Percentiles rank a stretch among this genome's conserved stretches.
These are phyloP conservation scores for Sepioteuthis lessoniana DNA, from an alignment of 2,888 invertebrate species.

Conservation along the genomic window DNA sequence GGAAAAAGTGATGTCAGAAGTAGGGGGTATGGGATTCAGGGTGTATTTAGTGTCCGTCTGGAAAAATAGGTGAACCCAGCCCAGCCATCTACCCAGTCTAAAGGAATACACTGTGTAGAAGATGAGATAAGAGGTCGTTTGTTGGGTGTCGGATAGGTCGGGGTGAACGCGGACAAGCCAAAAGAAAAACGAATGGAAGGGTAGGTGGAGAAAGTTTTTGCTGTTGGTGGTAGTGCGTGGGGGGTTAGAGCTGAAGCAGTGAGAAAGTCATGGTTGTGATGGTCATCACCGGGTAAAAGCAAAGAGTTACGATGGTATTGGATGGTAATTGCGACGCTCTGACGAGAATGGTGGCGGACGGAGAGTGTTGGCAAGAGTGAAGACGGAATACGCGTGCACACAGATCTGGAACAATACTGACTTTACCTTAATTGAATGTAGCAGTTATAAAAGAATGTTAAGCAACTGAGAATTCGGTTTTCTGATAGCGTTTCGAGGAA, in stretches of 20 bases:
- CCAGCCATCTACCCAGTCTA: not conserved
- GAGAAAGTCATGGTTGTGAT: not conserved
- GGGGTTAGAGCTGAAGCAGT: not conserved
- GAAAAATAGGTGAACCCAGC: not conserved
- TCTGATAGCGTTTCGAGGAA: too few relatives aligned
- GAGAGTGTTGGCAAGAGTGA: not conserved
- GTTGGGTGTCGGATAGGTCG: not conserved
- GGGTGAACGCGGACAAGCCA: not conserved
- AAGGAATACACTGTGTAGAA: not conserved
- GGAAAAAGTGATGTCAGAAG: not conserved
- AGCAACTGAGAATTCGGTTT: not conserved
- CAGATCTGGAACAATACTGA: not conserved
- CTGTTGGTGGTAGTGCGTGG: not conserved
- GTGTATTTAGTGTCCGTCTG: slow-evolving; percentile 2
- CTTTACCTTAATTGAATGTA: not conserved
- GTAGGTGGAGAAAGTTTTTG: not conserved
- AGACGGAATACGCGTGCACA: not conserved
- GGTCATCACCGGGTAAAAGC: not conserved
- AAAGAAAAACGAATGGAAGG: not conserved
- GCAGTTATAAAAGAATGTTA: not conserved
- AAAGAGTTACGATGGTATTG: not conserved
- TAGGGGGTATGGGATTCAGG: not conserved
- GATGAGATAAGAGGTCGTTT: not conserved
- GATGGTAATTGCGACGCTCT: not conserved
- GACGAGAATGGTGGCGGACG: not conserved